phyloP scores from a whole-genome alignment of 2,888 invertebrate genomes.

The Melolontha melolontha region DNA sequence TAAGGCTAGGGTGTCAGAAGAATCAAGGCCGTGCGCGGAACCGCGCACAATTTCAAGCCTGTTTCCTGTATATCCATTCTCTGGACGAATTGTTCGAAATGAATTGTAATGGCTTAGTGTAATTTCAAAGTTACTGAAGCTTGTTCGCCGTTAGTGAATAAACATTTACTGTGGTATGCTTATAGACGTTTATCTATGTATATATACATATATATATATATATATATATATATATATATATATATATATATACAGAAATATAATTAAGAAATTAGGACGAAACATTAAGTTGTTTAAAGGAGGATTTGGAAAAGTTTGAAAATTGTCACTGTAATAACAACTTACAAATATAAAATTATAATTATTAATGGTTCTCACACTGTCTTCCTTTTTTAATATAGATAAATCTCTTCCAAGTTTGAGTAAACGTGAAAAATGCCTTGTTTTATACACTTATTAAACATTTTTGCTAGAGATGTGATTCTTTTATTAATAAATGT shows the following conservation, averaged over 20 bases:
- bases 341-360: too few relatives aligned
- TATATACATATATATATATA: background rate
- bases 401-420: too few relatives aligned
- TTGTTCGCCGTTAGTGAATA: slow-evolving; percentile 33
- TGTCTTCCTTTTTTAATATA: too few relatives aligned
- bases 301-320: too few relatives aligned
- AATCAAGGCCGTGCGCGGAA: slow-evolving; percentile 38
- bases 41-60: slow-evolving; percentile 37
- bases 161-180: slow-evolving; percentile 2
- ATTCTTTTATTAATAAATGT: too few relatives aligned
- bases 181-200: background rate
- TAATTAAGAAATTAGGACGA: too few relatives aligned
- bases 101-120: slow-evolving; percentile 47
- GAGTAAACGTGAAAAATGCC: too few relatives aligned
- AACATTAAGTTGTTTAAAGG: too few relatives aligned
- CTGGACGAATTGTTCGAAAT: slow-evolving; percentile 47
- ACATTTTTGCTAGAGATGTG: too few relatives aligned
- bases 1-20: background rate
- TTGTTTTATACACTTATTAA: too few relatives aligned
- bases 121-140: slow-evolving; percentile 47
- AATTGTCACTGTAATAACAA: too few relatives aligned
- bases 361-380: too few relatives aligned
- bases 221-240: background rate
- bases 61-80: slow-evolving; percentile 46
- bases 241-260: background rate